These are phyloP conservation scores for Anguilla pacifica DNA, from an alignment of 2,797 vertebrate species.

Conservation along the genomic window DNA sequence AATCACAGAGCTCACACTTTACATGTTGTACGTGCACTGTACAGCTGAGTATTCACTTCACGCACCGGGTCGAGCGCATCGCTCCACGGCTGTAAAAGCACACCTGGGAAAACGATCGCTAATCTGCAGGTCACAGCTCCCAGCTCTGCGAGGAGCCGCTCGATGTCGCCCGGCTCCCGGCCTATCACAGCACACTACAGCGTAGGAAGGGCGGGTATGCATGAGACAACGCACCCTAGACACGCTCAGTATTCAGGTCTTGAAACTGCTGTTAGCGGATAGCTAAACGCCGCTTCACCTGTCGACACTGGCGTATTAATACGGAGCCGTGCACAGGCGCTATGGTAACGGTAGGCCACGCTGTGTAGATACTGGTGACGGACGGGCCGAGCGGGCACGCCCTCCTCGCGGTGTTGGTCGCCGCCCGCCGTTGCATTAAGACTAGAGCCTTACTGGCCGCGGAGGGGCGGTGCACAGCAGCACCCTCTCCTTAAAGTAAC, in stretches of 20 bases:
- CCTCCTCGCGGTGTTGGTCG: background rate
- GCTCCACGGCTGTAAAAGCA: background rate
- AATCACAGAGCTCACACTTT: background rate
- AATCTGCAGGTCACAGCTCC: background rate
- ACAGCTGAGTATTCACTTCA: background rate
- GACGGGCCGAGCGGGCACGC: background rate
- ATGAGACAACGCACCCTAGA: background rate
- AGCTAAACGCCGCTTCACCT: background rate
- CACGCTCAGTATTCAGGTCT: background rate
- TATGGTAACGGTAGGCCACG: background rate
- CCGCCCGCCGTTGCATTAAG: background rate
- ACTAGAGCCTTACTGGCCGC: background rate
- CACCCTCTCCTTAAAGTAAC: background rate
- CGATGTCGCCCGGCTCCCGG: background rate
- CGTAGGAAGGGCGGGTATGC: background rate
- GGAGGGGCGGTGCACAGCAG: background rate
- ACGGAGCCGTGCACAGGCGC: background rate
- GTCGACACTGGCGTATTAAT: background rate
- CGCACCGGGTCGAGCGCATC: background rate
- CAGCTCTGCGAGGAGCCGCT: background rate
- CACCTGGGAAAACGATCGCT: background rate
- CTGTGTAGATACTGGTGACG: background rate
- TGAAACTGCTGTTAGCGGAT: background rate
- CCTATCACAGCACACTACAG: background rate
- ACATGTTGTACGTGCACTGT: background rate